A percentile compares a stretch with the other conserved stretches of the same genome.
Evolutionary conservation across 2,113 vertebrate species (phyloP).

Genomic region (Atrichornis clamosus): DNA sequence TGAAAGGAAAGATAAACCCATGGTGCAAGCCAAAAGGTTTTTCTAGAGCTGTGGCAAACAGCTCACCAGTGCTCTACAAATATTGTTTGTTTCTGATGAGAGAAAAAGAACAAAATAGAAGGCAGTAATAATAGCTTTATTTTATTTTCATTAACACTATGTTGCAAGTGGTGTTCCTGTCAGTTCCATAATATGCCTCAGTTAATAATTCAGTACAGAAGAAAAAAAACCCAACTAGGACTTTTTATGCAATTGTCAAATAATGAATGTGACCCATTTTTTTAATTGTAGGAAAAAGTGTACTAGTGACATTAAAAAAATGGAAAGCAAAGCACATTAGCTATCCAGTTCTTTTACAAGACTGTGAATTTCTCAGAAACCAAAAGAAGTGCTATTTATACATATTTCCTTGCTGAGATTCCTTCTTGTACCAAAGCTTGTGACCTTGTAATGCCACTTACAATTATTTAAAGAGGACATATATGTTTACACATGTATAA

Average conservation of each 20-base stretch:
- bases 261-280: neutral
- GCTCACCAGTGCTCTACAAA: neutral
- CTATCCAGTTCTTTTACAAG: neutral
- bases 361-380: neutral
- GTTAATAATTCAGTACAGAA: neutral
- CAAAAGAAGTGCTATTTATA: neutral
- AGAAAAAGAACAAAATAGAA: neutral
- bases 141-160: neutral
- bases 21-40: neutral
- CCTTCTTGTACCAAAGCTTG: neutral
- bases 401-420: neutral
- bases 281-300: neutral
- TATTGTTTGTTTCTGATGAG: neutral
- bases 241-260: neutral
- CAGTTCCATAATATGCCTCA: neutral
- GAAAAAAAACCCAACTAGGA: neutral
- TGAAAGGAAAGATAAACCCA: neutral
- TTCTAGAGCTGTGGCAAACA: neutral
- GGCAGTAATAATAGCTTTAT: neutral
- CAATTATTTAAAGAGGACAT: neutral
- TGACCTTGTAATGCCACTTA: neutral
- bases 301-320: neutral
- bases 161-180: neutral
- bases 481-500: neutral
- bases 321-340: rapidly evolving